phyloP scores from a whole-genome alignment of 2,113 vertebrate species.

The Phainopepla nitens region DNA sequence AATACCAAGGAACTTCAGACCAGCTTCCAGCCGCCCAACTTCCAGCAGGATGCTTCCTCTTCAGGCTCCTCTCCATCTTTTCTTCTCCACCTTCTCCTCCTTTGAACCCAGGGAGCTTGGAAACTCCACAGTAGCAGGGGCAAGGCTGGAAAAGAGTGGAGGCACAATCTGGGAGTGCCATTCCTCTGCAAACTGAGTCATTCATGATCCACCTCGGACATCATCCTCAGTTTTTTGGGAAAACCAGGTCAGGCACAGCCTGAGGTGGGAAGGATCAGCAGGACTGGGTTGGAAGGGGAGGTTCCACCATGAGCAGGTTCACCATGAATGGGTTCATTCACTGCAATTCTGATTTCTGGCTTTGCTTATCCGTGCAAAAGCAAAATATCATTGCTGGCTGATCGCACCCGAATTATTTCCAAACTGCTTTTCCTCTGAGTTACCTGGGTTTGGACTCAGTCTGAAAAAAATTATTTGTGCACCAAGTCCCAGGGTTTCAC shows the following conservation, averaged over 20 bases:
- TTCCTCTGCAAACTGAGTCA: not conserved
- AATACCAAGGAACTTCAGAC: not conserved
- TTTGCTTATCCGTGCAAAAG: not conserved
- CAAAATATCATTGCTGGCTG: not conserved
- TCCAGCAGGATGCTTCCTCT: not conserved
- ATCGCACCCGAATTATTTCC: conserved; percentile 3
- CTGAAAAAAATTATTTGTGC: conserved; percentile 8
- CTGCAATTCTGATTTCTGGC: not conserved
- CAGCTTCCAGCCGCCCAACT: not conserved
- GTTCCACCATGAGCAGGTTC: not conserved
- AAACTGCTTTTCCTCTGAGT: conserved; percentile 22
- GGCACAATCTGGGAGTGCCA: rapidly evolving
- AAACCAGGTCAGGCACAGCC: not conserved
- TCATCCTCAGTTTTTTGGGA: not conserved
- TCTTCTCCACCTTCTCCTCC: not conserved
- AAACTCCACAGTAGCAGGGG: not conserved
- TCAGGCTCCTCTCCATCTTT: not conserved
- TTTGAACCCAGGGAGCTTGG: not conserved
- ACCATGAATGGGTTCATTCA: not conserved
- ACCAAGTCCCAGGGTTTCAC: not conserved
- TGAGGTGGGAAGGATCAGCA: not conserved
- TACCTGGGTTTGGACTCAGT: not conserved
- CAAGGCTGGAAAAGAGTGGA: not conserved
- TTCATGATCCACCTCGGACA: not conserved
- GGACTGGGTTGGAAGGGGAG: not conserved